A percentile compares a stretch with the other conserved stretches of the same genome.
These are phyloP conservation scores for Colistium nudipinnis DNA, from an alignment of 2,113 vertebrate genomes.

Conservation along the genomic window DNA sequence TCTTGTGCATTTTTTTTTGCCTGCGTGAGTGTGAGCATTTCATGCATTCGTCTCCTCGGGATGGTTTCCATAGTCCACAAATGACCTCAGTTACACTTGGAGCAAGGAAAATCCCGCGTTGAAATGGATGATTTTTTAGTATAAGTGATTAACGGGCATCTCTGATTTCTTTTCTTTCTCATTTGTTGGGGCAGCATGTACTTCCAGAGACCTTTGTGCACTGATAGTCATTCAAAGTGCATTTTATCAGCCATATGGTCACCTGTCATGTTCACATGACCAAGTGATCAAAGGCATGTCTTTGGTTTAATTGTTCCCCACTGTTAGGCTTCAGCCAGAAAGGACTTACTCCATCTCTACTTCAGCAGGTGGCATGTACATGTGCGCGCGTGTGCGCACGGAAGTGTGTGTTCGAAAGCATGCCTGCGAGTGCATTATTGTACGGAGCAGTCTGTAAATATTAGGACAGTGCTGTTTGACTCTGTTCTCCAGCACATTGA, in stretches of 20 bases:
- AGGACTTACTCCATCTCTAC: slow-evolving; percentile 90
- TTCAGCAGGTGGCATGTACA: slow-evolving; percentile 86
- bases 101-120: slow-evolving; percentile 33
- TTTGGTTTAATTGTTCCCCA: slow-evolving; percentile 92
- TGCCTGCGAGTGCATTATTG: slow-evolving; percentile 38
- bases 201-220: slow-evolving; percentile 30
- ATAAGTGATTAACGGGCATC: slow-evolving; percentile 21
- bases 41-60: background rate
- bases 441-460: slow-evolving; percentile 37
- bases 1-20: slow-evolving; percentile 10
- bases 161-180: background rate
- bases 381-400: slow-evolving; percentile 52
- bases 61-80: slow-evolving; percentile 19
- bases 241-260: slow-evolving; percentile 90
- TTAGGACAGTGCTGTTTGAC: slow-evolving; percentile 21
- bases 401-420: slow-evolving; percentile 21
- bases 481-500: background rate
- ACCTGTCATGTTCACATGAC: slow-evolving; percentile 92
- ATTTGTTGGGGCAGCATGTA: background rate
- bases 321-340: slow-evolving; percentile 87
- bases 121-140: background rate
- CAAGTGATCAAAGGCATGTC: slow-evolving; percentile 93
- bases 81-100: slow-evolving; percentile 4
- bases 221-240: slow-evolving; percentile 76
- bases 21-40: slow-evolving; percentile 1